phyloP scores from a whole-genome alignment of 2,888 invertebrate genomes.

The Hedya salicella region DNA sequence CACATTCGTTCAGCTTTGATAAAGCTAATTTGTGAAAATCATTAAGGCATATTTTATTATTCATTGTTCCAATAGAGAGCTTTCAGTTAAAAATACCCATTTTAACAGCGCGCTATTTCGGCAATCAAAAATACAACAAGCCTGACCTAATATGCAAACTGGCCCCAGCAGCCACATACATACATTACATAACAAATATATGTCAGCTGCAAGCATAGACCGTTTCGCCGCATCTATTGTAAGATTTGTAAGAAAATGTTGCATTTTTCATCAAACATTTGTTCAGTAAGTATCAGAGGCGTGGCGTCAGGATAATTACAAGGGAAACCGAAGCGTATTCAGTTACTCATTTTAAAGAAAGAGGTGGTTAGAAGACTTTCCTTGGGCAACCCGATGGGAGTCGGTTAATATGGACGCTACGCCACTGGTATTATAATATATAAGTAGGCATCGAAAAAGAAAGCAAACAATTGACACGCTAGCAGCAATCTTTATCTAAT shows the following conservation, averaged over 20 bases:
- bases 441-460: too few species aligned
- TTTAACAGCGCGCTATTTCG: background rate
- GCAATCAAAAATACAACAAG: background rate
- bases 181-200: background rate
- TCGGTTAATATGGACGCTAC: too few species aligned
- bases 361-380: too few species aligned
- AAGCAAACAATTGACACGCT: too few species aligned
- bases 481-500: too few species aligned
- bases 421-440: too few species aligned
- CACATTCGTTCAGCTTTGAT: background rate
- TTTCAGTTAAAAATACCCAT: background rate
- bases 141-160: conserved; percentile 7
- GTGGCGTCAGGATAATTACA: too few species aligned
- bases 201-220: background rate
- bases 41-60: background rate
- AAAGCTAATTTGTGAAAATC: background rate
- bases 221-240: background rate
- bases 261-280: background rate
- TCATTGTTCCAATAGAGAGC: background rate
- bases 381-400: too few species aligned
- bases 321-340: too few species aligned
- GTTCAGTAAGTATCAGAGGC: too few species aligned
- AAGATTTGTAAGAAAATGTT: background rate
- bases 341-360: too few species aligned
- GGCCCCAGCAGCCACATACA: background rate